These are phyloP conservation scores for Macrosoma leucophasiata DNA, from an alignment of 2,888 invertebrate species.

Conservation along the genomic window DNA sequence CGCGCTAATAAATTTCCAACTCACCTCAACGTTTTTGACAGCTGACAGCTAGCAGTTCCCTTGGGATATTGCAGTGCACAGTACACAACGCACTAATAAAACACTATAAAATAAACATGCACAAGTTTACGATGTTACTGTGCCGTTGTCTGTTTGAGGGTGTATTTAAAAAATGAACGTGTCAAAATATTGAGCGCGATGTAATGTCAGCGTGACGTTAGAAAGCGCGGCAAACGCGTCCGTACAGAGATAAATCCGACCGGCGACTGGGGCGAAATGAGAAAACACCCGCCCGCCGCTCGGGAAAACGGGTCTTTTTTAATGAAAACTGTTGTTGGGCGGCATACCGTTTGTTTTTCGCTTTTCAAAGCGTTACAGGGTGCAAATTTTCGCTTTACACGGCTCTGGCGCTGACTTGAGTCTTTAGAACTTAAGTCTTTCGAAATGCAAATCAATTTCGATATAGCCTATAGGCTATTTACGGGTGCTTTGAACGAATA, in stretches of 20 bases:
- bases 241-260: constrained; percentile 31
- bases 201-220: constrained; percentile 27
- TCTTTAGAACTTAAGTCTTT: constrained; percentile 10
- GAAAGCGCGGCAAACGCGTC: constrained; percentile 35
- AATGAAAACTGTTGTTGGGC: constrained; percentile 27
- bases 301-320: constrained; percentile 33
- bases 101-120: constrained; percentile 27
- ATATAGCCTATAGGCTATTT: too few relatives aligned
- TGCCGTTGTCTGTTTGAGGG: too few relatives aligned
- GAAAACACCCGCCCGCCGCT: constrained; percentile 37
- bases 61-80: constrained; percentile 36
- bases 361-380: constrained; percentile 29
- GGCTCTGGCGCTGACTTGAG: constrained; percentile 16
- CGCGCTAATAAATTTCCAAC: constrained; percentile 31
- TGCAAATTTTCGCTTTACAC: constrained; percentile 24
- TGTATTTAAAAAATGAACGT: constrained; percentile 1
- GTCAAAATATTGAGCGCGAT: constrained; percentile 37
- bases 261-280: constrained; percentile 49
- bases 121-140: too few relatives aligned
- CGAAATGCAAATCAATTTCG: too few relatives aligned
- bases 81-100: constrained; percentile 37
- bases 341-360: constrained; percentile 30
- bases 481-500: too few relatives aligned
- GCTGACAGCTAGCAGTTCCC: constrained; percentile 49
- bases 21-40: constrained; percentile 63